Base-by-base conservation (phyloP, 2,888 invertebrate genomes). In the Apamea sordens region DNA sequence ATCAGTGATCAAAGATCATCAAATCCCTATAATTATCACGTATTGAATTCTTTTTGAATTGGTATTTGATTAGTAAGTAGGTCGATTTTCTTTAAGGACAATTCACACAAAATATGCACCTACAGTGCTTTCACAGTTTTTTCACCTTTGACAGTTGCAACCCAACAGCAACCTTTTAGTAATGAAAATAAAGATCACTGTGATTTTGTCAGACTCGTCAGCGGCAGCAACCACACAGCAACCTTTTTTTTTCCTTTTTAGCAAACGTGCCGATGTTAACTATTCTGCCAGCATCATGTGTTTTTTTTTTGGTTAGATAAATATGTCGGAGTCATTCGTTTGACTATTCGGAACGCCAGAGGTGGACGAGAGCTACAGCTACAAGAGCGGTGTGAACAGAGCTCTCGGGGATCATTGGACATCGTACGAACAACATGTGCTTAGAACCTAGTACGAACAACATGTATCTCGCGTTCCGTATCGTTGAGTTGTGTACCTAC, bases 1-100 rank as follows among this genome's bases (percentile, higher is more conserved):
- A 53, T 32, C 7, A 18, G 44, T 59, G n/a, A 36, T 70, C 63
- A 70, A 78, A 64, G 78, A 28, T 78, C 2, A 36, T 32, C 4
- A 24, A 8, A 15, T 47, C 0, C 70, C 44, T 36, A 11, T 28
- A 4, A 63, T 79, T 63, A n/a, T 36, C n/a, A 44, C 15, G 8
- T 32, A 63, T 1, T 24, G 0, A 44, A 69, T 78, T 53, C 13
- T 32, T n/a, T 56, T 75, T 76, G 76, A 75, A 15, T 10, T 15
- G 15, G 21, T 53, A 53, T 56, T 53, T 53, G 24, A 68, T 68
- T 53, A 53, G 5, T 13, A 41, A 8, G 8, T 53, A 7, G 3
- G 6, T 41, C 5, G 21, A 18, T 53, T 24, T 76, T 64, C 10
- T 6, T 70, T 77, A 77, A 72, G 44, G 44, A 0, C 7, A 32